Percentiles rank a stretch among this genome's conserved stretches.
These are phyloP conservation scores for Brachirus orientalis DNA, from an alignment of 2,113 vertebrate species.

Conservation along the genomic window DNA sequence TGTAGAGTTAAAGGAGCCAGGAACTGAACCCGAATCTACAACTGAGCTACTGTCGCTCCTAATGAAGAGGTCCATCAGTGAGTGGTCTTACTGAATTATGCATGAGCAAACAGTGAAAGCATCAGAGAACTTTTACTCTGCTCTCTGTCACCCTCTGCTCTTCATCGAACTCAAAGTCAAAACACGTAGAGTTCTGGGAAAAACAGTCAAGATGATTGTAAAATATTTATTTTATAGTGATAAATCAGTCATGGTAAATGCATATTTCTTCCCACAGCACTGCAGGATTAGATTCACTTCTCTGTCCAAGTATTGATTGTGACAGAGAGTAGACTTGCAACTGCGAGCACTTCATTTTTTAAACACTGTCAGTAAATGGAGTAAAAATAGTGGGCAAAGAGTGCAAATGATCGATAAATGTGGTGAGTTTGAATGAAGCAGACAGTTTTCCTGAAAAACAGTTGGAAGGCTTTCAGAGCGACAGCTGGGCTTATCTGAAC, in stretches of 20 bases:
- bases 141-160: too few species aligned
- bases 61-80: too few species aligned
- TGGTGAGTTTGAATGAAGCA: conserved; percentile 10
- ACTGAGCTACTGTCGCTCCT: too few species aligned
- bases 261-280: not conserved
- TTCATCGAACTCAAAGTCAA: too few species aligned
- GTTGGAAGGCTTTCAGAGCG: conserved; percentile 36
- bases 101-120: too few species aligned
- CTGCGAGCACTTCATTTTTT: not conserved
- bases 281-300: too few species aligned
- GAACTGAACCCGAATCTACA: too few species aligned
- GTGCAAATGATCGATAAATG: not conserved
- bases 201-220: too few species aligned
- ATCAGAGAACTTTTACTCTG: too few species aligned
- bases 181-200: too few species aligned
- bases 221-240: not conserved
- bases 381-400: not conserved
- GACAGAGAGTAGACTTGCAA: not conserved
- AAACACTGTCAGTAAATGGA: not conserved
- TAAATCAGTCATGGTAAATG: not conserved
- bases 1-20: too few species aligned
- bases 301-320: not conserved
- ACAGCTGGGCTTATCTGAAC: conserved; percentile 49
- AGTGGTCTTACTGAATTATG: too few species aligned
- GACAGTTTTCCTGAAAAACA: conserved; percentile 4